These are phyloP conservation scores for Lepidocyrtinus sp. DNA, from an alignment of 2,888 invertebrate genomes.

Conservation along the genomic window DNA sequence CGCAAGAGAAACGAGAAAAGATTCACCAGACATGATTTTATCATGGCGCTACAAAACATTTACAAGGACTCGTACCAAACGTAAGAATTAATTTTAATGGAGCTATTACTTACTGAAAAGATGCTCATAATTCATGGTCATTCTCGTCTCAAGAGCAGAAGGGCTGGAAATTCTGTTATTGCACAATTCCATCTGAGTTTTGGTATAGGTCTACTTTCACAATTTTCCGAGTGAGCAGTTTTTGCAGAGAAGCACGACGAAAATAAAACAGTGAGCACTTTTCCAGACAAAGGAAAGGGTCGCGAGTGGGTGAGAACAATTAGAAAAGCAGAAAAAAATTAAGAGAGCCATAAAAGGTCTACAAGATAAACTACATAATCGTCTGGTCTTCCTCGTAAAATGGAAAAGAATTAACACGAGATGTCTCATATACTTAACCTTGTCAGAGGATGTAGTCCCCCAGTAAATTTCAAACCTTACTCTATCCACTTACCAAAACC, in stretches of 20 bases:
- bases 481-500: background rate
- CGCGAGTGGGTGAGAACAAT: slow-evolving; percentile 6
- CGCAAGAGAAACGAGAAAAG: background rate
- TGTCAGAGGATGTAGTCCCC: slow-evolving; percentile 5
- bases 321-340: background rate
- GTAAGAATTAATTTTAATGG: background rate
- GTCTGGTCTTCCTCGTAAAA: background rate
- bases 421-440: background rate
- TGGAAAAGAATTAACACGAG: background rate
- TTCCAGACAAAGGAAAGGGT: background rate
- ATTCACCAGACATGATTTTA: background rate
- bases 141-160: background rate
- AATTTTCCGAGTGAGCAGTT: background rate
- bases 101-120: background rate
- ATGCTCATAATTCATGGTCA: too few species aligned
- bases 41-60: background rate
- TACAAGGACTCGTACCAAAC: background rate
- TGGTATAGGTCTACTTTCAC: background rate
- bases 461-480: background rate
- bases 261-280: background rate
- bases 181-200: background rate
- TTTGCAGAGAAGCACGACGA: background rate
- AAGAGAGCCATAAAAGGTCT: background rate
- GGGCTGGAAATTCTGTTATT: background rate
- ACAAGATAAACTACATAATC: background rate